Evolutionary conservation across 1,140 invertebrate species (phyloP).

Genomic region (Apocrypta bakeri): DNA sequence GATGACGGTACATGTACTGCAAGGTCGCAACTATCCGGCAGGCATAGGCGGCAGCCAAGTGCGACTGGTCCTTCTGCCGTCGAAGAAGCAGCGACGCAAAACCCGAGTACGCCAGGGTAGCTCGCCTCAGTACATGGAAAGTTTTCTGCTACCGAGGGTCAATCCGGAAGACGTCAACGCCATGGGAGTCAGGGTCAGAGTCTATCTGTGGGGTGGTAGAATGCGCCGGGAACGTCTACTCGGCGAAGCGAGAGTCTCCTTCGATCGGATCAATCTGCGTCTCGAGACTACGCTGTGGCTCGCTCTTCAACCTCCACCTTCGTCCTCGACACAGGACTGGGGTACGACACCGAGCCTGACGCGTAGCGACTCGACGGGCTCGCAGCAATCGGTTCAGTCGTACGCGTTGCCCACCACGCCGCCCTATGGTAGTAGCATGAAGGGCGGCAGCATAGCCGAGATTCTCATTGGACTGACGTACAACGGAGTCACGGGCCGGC

Average conservation of each 20-base stretch:
- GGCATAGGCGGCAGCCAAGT: slow-evolving; percentile 87
- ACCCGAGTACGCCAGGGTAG: slow-evolving; percentile 92
- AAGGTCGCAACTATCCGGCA: slow-evolving; percentile 86
- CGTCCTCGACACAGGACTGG: slow-evolving; percentile 77
- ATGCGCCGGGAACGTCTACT: slow-evolving; percentile 92
- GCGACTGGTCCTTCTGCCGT: slow-evolving; percentile 88
- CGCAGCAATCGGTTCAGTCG: slow-evolving; percentile 87
- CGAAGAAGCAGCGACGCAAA: slow-evolving; percentile 95
- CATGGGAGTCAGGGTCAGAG: slow-evolving; percentile 90
- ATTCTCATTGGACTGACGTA: slow-evolving; percentile 92
- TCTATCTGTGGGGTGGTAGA: slow-evolving; percentile 84
- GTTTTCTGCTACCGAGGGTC: slow-evolving; percentile 91
- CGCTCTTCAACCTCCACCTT: slow-evolving; percentile 87
- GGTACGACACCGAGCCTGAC: slow-evolving; percentile 81
- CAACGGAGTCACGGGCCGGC: slow-evolving; percentile 92
- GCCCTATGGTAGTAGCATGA: slow-evolving; percentile 83
- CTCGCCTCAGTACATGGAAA: slow-evolving; percentile 94
- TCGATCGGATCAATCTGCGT: slow-evolving; percentile 90
- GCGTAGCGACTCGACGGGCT: slow-evolving; percentile 92
- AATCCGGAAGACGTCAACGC: slow-evolving; percentile 95
- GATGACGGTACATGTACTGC: slow-evolving; percentile 91
- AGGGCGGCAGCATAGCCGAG: slow-evolving; percentile 85
- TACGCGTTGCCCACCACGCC: slow-evolving; percentile 69
- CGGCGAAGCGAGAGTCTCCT: slow-evolving; percentile 92
- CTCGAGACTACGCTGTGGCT: slow-evolving; percentile 93